A percentile compares a stretch with the other conserved stretches of the same genome.
These are phyloP conservation scores for Oreochromis grahami DNA, from an alignment of 2,797 vertebrate genomes.

Conservation along the genomic window DNA sequence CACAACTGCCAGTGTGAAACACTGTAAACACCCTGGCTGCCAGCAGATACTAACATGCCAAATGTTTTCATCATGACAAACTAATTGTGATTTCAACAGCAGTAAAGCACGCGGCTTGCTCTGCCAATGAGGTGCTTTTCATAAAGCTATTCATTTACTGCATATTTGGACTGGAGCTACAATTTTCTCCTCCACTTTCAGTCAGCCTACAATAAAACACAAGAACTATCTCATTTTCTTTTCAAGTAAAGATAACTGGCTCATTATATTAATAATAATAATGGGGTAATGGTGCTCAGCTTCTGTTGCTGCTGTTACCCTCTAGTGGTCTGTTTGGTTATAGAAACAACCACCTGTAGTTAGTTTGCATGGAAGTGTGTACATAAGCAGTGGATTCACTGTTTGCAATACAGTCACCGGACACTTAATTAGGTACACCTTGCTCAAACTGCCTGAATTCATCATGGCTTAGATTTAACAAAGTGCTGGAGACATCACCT, in stretches of 20 bases:
- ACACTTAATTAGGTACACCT: background rate
- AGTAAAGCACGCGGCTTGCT: background rate
- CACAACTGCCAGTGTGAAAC: background rate
- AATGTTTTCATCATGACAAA: background rate
- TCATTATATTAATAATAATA: background rate
- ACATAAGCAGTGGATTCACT: background rate
- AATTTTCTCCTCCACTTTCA: background rate
- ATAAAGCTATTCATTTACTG: background rate
- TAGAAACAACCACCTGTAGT: background rate
- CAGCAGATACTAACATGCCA: background rate
- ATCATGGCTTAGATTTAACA: background rate
- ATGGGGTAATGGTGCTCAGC: background rate
- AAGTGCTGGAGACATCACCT: background rate
- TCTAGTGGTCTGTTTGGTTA: slow-evolving; percentile 4
- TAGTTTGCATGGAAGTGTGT: background rate
- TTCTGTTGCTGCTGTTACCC: background rate
- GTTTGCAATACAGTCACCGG: background rate
- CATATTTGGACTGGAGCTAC: background rate
- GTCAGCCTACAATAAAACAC: background rate
- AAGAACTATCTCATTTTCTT: background rate
- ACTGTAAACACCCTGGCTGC: background rate
- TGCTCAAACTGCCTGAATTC: background rate
- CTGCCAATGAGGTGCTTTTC: background rate
- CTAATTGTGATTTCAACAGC: background rate
- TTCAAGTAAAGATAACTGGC: background rate